phyloP scores from a whole-genome alignment of 2,888 invertebrate genomes.

The Andrena chrysosceles region DNA sequence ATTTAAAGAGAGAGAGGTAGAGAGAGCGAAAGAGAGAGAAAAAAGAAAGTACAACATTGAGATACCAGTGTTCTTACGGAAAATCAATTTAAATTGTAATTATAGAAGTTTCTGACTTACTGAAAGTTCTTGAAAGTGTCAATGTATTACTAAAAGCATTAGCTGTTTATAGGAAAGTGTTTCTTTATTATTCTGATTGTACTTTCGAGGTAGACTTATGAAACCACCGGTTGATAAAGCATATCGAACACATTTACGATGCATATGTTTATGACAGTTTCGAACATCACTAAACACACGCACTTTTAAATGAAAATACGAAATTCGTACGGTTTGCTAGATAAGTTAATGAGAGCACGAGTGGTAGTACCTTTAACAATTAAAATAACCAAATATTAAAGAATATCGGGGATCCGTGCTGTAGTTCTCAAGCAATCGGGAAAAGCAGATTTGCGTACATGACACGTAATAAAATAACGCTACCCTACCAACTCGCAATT shows the following conservation, averaged over 20 bases:
- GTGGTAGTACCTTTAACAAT: constrained; percentile 53
- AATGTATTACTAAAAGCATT: neutral
- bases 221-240: neutral
- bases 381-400: constrained; percentile 34
- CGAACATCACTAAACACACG: constrained; percentile 30
- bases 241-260: constrained; percentile 7
- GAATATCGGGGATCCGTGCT: constrained; percentile 4
- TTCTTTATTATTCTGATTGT: neutral
- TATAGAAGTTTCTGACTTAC: neutral
- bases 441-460: constrained; percentile 57
- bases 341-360: neutral
- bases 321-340: neutral
- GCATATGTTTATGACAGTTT: constrained; percentile 60
- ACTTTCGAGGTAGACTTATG: neutral
- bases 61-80: neutral
- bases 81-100: constrained; percentile 6
- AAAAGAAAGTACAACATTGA: neutral
- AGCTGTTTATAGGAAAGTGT: neutral
- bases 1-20: neutral
- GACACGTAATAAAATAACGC: constrained; percentile 67
- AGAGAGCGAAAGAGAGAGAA: no score
- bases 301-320: constrained; percentile 24
- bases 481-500: constrained; percentile 57
- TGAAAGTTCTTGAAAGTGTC: neutral
- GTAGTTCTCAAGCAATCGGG: constrained; percentile 43